Evolutionary conservation across 1,140 invertebrate species (phyloP).

Genomic region (Drosophila nigrodunni): DNA sequence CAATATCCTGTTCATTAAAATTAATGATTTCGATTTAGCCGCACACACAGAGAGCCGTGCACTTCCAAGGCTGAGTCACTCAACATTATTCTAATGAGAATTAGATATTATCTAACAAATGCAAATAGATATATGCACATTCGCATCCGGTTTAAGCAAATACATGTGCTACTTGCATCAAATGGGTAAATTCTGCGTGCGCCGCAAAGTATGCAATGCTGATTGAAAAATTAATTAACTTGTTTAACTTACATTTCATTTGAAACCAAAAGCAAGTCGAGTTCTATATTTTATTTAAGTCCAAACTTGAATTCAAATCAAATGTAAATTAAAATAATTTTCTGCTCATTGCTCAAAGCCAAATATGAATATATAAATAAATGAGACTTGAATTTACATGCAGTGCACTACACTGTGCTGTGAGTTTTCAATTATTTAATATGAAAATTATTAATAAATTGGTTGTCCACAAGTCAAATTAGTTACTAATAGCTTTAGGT

Average conservation of each 20-base stretch:
- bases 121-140: constrained; percentile 18
- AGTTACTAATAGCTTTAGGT: background rate
- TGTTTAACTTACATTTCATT: constrained; percentile 1
- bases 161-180: constrained; percentile 11
- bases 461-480: background rate
- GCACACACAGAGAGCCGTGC: background rate
- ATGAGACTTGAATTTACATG: background rate
- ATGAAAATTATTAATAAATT: background rate
- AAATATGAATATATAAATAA: background rate
- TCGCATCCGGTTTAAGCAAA: constrained; percentile 32
- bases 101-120: constrained; percentile 53
- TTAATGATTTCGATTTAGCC: constrained; percentile 65
- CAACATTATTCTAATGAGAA: constrained; percentile 47
- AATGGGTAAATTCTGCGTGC: constrained; percentile 8
- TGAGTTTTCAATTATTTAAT: background rate
- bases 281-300: background rate
- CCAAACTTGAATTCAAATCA: background rate
- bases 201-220: constrained; percentile 23
- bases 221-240: constrained; percentile 15
- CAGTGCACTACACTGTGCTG: too few species aligned
- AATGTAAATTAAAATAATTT: constrained; percentile 1
- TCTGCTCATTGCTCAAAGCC: background rate
- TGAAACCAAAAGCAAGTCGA: background rate
- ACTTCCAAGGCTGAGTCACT: constrained; percentile 33
- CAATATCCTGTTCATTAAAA: constrained; percentile 74